Evolutionary conservation across 1,140 invertebrate genomes (phyloP).

Genomic region (Lutraria rhynchaena): DNA sequence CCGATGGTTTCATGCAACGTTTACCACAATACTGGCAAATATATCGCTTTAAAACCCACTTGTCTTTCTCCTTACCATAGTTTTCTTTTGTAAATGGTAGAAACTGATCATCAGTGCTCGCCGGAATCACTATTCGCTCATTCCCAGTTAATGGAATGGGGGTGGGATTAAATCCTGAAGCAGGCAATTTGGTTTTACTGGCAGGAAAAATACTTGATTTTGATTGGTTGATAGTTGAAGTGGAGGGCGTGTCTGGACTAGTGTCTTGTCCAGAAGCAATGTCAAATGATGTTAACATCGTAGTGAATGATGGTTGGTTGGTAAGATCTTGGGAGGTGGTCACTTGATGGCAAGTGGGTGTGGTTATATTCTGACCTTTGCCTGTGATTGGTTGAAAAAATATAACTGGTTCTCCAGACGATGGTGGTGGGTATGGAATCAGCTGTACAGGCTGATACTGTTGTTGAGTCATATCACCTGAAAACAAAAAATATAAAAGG

Average conservation of each 20-base stretch:
- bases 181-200: neutral
- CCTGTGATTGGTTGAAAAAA: conserved; percentile 30
- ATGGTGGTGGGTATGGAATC: conserved; percentile 25
- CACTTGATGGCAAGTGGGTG: conserved; percentile 5
- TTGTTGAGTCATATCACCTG: neutral
- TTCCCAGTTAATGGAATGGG: conserved; percentile 21
- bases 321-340: conserved; percentile 1
- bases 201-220: neutral
- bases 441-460: conserved; percentile 27
- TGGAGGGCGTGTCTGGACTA: neutral
- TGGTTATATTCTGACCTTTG: neutral
- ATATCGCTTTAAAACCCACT: conserved; percentile 44
- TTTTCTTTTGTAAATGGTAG: conserved; percentile 53
- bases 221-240: neutral
- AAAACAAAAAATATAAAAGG: conserved; percentile 3
- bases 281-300: conserved; percentile 28
- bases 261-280: neutral
- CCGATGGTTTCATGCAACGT: conserved; percentile 46
- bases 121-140: conserved; percentile 33
- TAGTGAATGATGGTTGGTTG: conserved; percentile 24
- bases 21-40: conserved; percentile 54
- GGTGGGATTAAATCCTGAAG: neutral
- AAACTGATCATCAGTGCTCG: conserved; percentile 34
- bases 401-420: conserved; percentile 22
- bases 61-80: conserved; percentile 56